Evolutionary conservation across 2,888 invertebrate genomes (phyloP).

Genomic region (Torymus auratus): DNA sequence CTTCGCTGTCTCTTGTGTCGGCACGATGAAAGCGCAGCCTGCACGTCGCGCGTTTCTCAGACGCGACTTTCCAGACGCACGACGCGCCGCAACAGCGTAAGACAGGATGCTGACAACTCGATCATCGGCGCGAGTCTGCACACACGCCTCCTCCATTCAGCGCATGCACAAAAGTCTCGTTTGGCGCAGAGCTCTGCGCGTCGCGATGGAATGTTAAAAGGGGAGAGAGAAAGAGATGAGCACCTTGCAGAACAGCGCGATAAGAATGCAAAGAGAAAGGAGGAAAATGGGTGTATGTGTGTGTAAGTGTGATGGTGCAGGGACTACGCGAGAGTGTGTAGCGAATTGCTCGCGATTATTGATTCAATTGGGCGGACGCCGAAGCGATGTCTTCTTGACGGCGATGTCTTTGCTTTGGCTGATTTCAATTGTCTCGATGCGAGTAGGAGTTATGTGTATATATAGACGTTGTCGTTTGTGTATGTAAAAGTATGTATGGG

Average conservation of each 20-base stretch:
- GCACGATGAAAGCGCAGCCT: too few relatives aligned
- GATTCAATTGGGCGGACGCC: conserved; percentile 57
- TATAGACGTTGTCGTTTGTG: too few relatives aligned
- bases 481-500: too few relatives aligned
- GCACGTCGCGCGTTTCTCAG: too few relatives aligned
- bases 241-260: conserved; percentile 8
- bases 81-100: conserved; percentile 44
- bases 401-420: conserved; percentile 51
- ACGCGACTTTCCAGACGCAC: too few relatives aligned
- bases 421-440: conserved; percentile 52
- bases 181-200: conserved; percentile 5
- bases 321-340: background rate
- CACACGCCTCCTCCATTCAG: conserved; percentile 65
- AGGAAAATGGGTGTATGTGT: background rate
- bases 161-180: conserved; percentile 68
- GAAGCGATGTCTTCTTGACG: conserved; percentile 41
- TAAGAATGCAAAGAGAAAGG: background rate
- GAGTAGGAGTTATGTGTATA: background rate
- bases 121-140: conserved; percentile 64
- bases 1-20: too few relatives aligned
- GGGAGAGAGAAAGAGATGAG: background rate
- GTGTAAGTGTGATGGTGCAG: too few relatives aligned
- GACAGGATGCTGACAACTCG: conserved; percentile 68
- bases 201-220: background rate
- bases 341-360: conserved; percentile 54